Conservation (phyloP, 92 coral and sea anemone genomes). For the Epizoanthus rinbou region DNA sequence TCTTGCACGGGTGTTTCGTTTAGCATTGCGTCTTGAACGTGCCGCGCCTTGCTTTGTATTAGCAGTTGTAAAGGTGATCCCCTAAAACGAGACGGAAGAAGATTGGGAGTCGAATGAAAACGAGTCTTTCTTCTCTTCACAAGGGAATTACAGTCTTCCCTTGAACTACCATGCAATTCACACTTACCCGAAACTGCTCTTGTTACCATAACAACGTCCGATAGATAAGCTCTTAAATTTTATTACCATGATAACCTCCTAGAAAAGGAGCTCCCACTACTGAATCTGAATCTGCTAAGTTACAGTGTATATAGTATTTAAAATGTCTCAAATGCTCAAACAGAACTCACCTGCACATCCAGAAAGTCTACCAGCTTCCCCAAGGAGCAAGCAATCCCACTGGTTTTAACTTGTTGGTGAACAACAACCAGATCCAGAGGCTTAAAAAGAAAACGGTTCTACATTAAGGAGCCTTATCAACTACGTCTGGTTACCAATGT, state of each 20-base stretch:
- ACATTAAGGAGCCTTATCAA: neutral
- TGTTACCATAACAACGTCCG: too few species aligned
- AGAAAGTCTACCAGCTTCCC: slow-evolving; percentile 89
- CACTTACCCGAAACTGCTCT: too few species aligned
- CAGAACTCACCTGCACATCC: slow-evolving; percentile 79
- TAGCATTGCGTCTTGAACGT: slow-evolving; percentile 42
- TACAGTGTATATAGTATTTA: neutral
- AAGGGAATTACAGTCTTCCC: neutral
- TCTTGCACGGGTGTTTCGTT: slow-evolving; percentile 52
- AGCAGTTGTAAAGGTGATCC: slow-evolving; percentile 83
- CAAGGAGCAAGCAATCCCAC: slow-evolving; percentile 73
- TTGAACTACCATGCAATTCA: neutral
- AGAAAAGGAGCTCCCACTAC: too few species aligned
- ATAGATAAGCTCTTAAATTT: too few species aligned
- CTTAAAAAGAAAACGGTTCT: slow-evolving; percentile 44
- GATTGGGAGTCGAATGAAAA: neutral
- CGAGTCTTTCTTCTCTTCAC: neutral
- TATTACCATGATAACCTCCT: too few species aligned
- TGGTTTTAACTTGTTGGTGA: slow-evolving; percentile 70
- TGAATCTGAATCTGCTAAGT: too few species aligned
- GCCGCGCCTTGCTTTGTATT: slow-evolving; percentile 55
- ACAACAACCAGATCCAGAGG: slow-evolving; percentile 77
- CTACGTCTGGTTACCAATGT: too few species aligned
- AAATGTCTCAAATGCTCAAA: neutral
- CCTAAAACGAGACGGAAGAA: slow-evolving; percentile 45